phyloP scores from a whole-genome alignment of 2,797 vertebrate genomes.

The Pteronotus mesoamericanus region DNA sequence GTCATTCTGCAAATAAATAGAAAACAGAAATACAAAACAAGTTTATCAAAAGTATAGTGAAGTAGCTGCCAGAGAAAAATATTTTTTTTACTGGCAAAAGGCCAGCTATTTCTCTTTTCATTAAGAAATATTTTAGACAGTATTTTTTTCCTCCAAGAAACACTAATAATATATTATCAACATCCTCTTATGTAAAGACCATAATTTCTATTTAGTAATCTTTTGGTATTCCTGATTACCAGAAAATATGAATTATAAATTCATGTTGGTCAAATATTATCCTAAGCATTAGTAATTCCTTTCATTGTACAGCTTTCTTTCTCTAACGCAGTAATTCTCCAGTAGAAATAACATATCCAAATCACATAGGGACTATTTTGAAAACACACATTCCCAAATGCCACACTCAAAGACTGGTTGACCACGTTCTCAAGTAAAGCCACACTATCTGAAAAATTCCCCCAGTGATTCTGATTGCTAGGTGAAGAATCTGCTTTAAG shows the following conservation, averaged over 20 bases:
- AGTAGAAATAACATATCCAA: background rate
- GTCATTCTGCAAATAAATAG: conserved; percentile 25
- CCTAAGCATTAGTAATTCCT: background rate
- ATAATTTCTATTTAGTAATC: conserved; percentile 17
- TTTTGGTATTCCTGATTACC: conserved; percentile 13
- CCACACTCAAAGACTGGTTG: background rate
- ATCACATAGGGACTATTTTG: background rate
- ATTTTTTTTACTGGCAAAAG: conserved; percentile 30
- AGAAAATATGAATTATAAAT: conserved; percentile 30
- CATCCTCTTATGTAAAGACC: background rate
- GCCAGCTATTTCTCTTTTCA: conserved; percentile 25
- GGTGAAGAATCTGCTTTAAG: background rate
- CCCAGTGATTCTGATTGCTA: background rate
- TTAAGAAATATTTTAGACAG: conserved; percentile 15
- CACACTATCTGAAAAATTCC: background rate
- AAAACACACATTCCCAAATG: background rate
- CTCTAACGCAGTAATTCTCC: background rate
- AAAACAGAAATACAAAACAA: conserved; percentile 23
- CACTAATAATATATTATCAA: background rate
- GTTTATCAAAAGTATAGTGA: background rate
- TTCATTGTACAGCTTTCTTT: background rate
- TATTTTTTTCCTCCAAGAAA: conserved; percentile 3
- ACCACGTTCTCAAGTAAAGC: background rate
- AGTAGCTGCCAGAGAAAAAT: conserved; percentile 37
- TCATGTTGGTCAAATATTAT: background rate